These are phyloP conservation scores for Eulithis testata DNA, from an alignment of 2,888 invertebrate species.

Conservation along the genomic window DNA sequence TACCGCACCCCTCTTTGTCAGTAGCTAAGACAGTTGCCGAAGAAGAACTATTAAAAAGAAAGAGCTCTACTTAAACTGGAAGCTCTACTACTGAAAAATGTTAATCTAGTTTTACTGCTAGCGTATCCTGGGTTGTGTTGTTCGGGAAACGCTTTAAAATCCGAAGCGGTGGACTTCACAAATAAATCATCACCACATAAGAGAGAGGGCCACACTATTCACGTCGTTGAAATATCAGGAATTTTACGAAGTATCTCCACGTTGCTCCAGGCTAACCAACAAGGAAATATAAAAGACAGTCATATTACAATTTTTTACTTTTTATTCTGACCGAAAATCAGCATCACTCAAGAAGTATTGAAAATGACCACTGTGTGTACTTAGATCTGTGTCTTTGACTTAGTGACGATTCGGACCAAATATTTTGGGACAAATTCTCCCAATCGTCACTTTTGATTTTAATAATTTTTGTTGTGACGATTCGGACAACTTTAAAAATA, in stretches of 20 bases:
- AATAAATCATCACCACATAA: constrained; percentile 56
- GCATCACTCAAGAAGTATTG: too few relatives aligned
- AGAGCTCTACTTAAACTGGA: constrained; percentile 54
- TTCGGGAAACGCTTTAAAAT: constrained; percentile 50
- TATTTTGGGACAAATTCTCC: too few relatives aligned
- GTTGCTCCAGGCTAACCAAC: not conserved
- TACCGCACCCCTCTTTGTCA: constrained; percentile 37
- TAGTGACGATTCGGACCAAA: too few relatives aligned
- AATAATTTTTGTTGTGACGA: too few relatives aligned
- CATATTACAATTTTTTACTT: too few relatives aligned
- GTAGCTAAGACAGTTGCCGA: constrained; percentile 25
- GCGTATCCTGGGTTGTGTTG: constrained; percentile 67
- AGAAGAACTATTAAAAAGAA: constrained; percentile 35
- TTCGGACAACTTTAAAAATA: too few relatives aligned
- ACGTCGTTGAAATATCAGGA: constrained; percentile 20
- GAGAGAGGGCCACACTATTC: constrained; percentile 26
- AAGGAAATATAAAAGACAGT: too few relatives aligned
- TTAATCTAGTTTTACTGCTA: constrained; percentile 71
- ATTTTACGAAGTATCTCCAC: not conserved
- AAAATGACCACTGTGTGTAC: too few relatives aligned
- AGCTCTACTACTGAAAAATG: constrained; percentile 66
- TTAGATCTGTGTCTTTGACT: too few relatives aligned
- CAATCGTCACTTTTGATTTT: too few relatives aligned
- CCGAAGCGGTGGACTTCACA: constrained; percentile 48
- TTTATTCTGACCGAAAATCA: too few relatives aligned